These are phyloP conservation scores for Oopsacas minuta DNA, from an alignment of 37 sponge, comb jelly and placozoan genomes.

Conservation along the genomic window DNA sequence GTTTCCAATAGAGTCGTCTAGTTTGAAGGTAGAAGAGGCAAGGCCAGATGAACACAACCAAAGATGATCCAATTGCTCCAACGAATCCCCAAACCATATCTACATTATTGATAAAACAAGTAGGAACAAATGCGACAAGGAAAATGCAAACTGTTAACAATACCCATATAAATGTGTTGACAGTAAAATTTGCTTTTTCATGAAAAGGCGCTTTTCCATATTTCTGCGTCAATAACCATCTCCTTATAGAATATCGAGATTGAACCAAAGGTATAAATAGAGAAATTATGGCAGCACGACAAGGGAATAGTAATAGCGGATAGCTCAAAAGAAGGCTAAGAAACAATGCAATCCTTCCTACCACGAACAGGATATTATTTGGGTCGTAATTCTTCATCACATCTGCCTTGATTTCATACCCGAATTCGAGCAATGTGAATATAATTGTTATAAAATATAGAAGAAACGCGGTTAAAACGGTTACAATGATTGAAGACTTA, in stretches of 20 bases:
- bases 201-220: not conserved
- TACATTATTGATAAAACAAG: constrained; percentile 53
- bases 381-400: constrained; percentile 35
- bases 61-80: constrained; percentile 38
- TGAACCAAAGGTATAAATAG: constrained; percentile 1
- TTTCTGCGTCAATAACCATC: not conserved
- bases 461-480: constrained; percentile 33
- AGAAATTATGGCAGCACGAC: constrained; percentile 34
- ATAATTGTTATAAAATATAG: constrained; percentile 43
- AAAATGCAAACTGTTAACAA: constrained; percentile 44
- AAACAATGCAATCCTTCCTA: constrained; percentile 45
- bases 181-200: not conserved
- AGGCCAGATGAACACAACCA: constrained; percentile 56
- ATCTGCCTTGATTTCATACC: constrained; percentile 22
- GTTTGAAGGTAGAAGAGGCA: constrained; percentile 47
- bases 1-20: constrained; percentile 18
- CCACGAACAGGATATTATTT: constrained; percentile 31
- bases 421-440: constrained; percentile 31
- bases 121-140: constrained; percentile 34
- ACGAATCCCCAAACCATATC: constrained; percentile 56
- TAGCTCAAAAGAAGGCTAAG: constrained; percentile 43
- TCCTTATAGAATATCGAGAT: not conserved
- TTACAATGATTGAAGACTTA: constrained; percentile 25
- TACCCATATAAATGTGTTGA: constrained; percentile 37
- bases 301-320: constrained; percentile 64